A percentile compares a stretch with the other conserved stretches of the same genome.
Conservation (phyloP, 2,888 invertebrate genomes). For the Orthonevra nobilis region DNA sequence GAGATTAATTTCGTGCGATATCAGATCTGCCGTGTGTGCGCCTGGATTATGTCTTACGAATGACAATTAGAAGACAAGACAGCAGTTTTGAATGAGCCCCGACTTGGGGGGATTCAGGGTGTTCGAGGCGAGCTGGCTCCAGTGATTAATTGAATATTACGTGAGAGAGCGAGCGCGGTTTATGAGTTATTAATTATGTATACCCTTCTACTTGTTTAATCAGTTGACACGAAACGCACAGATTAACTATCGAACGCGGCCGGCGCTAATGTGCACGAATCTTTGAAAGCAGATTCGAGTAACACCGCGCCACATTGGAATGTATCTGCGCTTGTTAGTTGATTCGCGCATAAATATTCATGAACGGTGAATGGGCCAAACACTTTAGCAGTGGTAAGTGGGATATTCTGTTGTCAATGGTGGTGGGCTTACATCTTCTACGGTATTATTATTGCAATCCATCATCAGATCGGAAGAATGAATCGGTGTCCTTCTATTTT, state of each 20-base stretch:
- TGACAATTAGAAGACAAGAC: slow-evolving; percentile 63
- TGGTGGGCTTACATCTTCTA: slow-evolving; percentile 36
- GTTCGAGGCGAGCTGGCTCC: slow-evolving; percentile 29
- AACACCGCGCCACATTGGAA: slow-evolving; percentile 14
- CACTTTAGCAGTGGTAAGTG: slow-evolving; percentile 55
- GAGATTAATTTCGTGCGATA: slow-evolving; percentile 65
- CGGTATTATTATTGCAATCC: slow-evolving; percentile 2
- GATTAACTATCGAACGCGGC: slow-evolving; percentile 40
- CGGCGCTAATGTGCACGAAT: slow-evolving; percentile 59
- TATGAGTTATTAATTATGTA: slow-evolving; percentile 62
- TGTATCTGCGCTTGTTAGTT: slow-evolving; percentile 7
- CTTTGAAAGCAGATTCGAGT: slow-evolving; percentile 3
- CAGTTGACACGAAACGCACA: slow-evolving; percentile 42
- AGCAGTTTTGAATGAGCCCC: slow-evolving; percentile 34
- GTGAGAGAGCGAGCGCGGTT: slow-evolving; percentile 20
- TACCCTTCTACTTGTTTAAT: slow-evolving; percentile 29
- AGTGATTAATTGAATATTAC: slow-evolving; percentile 56
- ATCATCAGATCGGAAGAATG: slow-evolving; percentile 23
- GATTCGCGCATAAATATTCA: slow-evolving; percentile 56
- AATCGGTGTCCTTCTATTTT: slow-evolving; percentile 28
- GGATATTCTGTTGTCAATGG: slow-evolving; percentile 34
- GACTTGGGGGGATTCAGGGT: not conserved
- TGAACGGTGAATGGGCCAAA: slow-evolving; percentile 36
- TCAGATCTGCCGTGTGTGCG: slow-evolving; percentile 51
- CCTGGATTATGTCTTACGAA: slow-evolving; percentile 52